phyloP scores from a whole-genome alignment of 2,797 vertebrate species.

The Pangasius mekongensis region DNA sequence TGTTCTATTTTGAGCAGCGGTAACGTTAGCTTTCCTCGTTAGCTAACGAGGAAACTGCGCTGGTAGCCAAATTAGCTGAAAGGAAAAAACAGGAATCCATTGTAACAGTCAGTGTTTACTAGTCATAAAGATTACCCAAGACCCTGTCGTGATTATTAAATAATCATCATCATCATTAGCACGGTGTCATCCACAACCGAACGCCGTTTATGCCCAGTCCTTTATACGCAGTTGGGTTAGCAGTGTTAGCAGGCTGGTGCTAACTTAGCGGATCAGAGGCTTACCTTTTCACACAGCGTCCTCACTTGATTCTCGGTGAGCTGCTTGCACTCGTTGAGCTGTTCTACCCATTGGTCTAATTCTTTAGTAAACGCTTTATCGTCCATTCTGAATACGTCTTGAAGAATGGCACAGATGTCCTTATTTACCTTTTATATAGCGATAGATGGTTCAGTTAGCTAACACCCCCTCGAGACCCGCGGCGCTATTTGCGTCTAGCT shows the following conservation, averaged over 20 bases:
- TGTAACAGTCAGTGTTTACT: not conserved
- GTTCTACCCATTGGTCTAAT: slow-evolving; percentile 93
- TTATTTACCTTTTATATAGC: slow-evolving; percentile 2
- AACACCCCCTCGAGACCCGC: slow-evolving; percentile 6
- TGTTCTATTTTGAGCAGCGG: slow-evolving; percentile 1
- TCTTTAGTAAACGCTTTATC: slow-evolving; percentile 92
- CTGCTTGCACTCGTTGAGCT: slow-evolving; percentile 96
- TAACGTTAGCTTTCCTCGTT: not conserved
- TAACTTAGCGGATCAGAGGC: slow-evolving; percentile 36
- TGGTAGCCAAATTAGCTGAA: not conserved
- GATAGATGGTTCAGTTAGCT: not conserved
- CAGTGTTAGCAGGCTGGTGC: not conserved
- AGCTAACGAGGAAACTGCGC: not conserved
- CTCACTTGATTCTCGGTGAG: slow-evolving; percentile 95
- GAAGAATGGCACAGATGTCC: not conserved
- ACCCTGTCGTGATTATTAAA: rapidly evolving
- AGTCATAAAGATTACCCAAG: not conserved
- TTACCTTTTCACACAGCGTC: slow-evolving; percentile 96
- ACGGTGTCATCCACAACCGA: not conserved
- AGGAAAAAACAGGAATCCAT: not conserved
- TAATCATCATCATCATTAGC: too few relatives aligned
- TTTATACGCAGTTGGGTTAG: slow-evolving; percentile 6
- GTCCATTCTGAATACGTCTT: slow-evolving; percentile 76
- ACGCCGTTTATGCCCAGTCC: not conserved
- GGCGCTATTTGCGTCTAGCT: slow-evolving; percentile 1